Evolutionary conservation across 2,797 vertebrate species (phyloP).

Genomic region (Pelodytes ibericus): DNA sequence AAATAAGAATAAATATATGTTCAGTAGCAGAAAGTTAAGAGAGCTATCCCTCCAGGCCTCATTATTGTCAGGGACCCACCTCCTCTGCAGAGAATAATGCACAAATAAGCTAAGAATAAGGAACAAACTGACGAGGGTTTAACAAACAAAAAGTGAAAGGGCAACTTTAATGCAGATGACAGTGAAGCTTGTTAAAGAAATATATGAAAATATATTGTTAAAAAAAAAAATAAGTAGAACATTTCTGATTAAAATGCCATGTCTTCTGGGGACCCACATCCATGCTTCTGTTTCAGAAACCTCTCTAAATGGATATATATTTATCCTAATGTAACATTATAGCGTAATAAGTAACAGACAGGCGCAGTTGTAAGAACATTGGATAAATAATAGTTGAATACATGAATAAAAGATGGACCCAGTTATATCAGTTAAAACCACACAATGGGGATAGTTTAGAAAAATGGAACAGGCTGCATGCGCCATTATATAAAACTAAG

Average conservation of each 20-base stretch:
- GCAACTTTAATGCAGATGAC: conserved; percentile 38
- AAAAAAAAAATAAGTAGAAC: background rate
- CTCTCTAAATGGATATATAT: too few relatives aligned
- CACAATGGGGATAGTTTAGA: too few relatives aligned
- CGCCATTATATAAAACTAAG: too few relatives aligned
- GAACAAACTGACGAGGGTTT: conserved; percentile 42
- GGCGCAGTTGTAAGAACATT: too few relatives aligned
- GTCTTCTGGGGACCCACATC: too few relatives aligned
- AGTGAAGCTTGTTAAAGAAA: conserved; percentile 33
- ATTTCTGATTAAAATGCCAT: background rate
- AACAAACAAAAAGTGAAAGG: conserved; percentile 46
- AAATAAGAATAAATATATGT: conserved; percentile 45
- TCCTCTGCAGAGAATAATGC: conserved; percentile 39
- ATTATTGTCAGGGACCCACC: conserved; percentile 41
- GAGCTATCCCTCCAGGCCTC: conserved; percentile 41
- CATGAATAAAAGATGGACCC: too few relatives aligned
- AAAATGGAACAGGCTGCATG: too few relatives aligned
- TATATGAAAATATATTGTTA: conserved; percentile 1
- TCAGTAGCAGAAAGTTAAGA: conserved; percentile 38
- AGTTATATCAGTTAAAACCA: too few relatives aligned
- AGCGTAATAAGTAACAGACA: too few relatives aligned
- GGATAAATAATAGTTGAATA: too few relatives aligned
- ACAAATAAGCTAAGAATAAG: conserved; percentile 41
- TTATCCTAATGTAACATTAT: too few relatives aligned
- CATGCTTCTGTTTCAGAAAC: too few relatives aligned